Conservation (phyloP, 2,113 vertebrate genomes). For the Strix uralensis region DNA sequence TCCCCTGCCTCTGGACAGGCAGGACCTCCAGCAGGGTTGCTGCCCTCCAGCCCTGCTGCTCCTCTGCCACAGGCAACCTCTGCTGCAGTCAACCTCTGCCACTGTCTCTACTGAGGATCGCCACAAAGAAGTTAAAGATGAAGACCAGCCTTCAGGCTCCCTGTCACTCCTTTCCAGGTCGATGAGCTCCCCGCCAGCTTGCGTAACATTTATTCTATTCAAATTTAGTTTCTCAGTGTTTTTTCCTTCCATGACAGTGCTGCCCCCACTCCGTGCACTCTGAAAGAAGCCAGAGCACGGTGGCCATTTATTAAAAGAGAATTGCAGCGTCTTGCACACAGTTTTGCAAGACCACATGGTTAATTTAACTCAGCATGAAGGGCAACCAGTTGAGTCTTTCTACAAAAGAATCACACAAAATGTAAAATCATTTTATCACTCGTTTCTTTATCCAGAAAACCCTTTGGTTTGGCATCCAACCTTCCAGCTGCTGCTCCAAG, state of each 20-base stretch:
- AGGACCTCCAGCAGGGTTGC: not conserved
- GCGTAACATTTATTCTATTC: not conserved
- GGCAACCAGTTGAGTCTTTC: not conserved
- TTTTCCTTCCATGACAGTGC: not conserved
- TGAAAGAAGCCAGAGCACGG: not conserved
- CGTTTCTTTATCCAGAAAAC: not conserved
- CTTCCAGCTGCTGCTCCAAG: not conserved
- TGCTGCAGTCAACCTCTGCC: not conserved
- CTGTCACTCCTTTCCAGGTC: not conserved
- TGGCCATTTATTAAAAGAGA: not conserved
- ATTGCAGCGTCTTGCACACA: not conserved
- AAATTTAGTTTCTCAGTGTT: not conserved
- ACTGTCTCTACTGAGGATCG: not conserved
- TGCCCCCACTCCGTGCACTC: accelerated
- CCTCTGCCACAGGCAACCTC: not conserved
- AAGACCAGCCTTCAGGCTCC: not conserved
- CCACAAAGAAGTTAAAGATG: not conserved
- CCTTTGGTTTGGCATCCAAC: not conserved
- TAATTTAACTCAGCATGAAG: not conserved
- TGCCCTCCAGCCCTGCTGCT: not conserved
- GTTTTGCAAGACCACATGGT: not conserved
- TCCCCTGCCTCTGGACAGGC: not conserved
- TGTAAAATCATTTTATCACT: not conserved
- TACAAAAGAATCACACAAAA: not conserved
- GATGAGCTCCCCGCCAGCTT: not conserved